Evolutionary conservation across 2,888 invertebrate genomes (phyloP).

Genomic region (Amiota communis): DNA sequence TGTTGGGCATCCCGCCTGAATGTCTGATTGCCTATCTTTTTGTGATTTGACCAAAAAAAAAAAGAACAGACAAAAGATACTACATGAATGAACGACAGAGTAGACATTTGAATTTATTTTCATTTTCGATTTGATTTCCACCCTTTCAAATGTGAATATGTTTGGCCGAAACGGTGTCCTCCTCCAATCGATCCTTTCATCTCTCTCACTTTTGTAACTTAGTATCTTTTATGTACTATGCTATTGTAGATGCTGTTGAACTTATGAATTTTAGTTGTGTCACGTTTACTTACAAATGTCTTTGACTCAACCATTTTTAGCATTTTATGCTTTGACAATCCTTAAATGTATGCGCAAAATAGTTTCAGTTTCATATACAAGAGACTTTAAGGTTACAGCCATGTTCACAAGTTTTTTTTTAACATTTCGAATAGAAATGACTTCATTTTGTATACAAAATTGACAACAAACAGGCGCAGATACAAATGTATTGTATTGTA

Average conservation of each 20-base stretch:
- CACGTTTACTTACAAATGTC: slow-evolving; percentile 8
- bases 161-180: too few relatives aligned
- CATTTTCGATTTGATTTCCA: slow-evolving; percentile 7
- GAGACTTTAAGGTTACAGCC: not conserved
- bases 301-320: too few relatives aligned
- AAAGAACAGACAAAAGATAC: too few relatives aligned
- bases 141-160: not conserved
- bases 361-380: not conserved
- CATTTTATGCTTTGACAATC: too few relatives aligned
- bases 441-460: slow-evolving; percentile 48
- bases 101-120: too few relatives aligned
- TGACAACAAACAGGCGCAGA: not conserved
- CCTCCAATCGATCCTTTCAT: too few relatives aligned
- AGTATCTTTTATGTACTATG: too few relatives aligned
- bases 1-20: too few relatives aligned
- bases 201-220: too few relatives aligned
- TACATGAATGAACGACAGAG: too few relatives aligned
- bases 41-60: too few relatives aligned
- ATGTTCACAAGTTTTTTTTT: not conserved
- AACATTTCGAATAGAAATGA: slow-evolving; percentile 49
- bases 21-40: too few relatives aligned
- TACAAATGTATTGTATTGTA: not conserved
- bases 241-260: not conserved
- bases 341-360: slow-evolving; percentile 14
- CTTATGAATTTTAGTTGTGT: slow-evolving; percentile 14